Base-by-base conservation (phyloP, 1,140 invertebrate species). In the Hirudo medicinalis region DNA sequence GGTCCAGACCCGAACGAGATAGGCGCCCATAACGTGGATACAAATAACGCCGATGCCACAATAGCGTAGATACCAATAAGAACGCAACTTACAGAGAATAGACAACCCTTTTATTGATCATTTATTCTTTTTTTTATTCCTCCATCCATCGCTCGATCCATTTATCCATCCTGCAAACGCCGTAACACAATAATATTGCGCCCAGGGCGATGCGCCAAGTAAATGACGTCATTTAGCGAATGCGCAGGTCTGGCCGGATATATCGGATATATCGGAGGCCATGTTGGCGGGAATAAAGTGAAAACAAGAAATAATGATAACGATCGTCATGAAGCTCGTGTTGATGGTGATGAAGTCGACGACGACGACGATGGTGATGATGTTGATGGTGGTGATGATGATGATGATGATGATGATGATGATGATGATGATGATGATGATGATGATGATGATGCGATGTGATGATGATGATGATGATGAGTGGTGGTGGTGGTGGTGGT, bases 351-450 rank as follows among this genome's bases (percentile, higher is more conserved):
- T 54, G 69, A 70, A 43, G 69, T 20, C 43, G 69, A 4, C 53
- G 49, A 53, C 22, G 69, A 4, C 20, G 69, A 53, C 54, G 3
- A 53, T 70, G 49, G 54, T 54, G 49, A 70, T 49, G 69, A 54
- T 54, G 69, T 54, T 54, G 49, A 70, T 25, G 53, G 54, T 70
- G 69, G 54, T 53, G 69, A 70, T 49, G 49, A 53, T 54, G 3
- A 20, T 19, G 69, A 70, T 70, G 49, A 70, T 54, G 69, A 54
- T 25, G 49, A 70, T 70, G 69, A 70, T 54, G 69, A 53, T 54
- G 69, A 70, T 22, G 40, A 53, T 70, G 69, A 70, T n/a, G 68
- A 69, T 69, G 68, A 49, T 40, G 68, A 69, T 43, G 4, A 69
- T 43, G 6, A 43, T 43, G 68, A 69, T 69, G 68, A 69, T 69